These are phyloP conservation scores for Alethe diademata DNA, from an alignment of 2,113 vertebrate genomes.

Conservation along the genomic window DNA sequence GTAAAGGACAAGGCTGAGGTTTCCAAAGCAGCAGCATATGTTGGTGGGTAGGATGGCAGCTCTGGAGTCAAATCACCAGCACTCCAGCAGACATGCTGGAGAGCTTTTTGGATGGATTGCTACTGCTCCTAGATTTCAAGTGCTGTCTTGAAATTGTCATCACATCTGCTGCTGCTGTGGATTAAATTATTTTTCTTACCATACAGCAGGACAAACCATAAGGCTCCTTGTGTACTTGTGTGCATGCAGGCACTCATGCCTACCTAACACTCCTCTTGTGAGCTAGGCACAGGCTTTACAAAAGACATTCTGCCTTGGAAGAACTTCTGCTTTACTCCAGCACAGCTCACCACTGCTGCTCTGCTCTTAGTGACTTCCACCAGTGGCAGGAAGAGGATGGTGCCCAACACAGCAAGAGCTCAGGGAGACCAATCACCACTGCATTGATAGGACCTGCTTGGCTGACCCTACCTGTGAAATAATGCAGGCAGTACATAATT, in stretches of 20 bases:
- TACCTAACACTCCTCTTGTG: neutral
- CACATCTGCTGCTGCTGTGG: neutral
- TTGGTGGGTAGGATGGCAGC: neutral
- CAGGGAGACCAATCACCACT: fast-evolving
- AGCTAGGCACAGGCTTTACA: neutral
- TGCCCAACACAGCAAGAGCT: neutral
- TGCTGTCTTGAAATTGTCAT: neutral
- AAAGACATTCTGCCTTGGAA: neutral
- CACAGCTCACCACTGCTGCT: neutral
- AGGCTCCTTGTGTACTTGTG: neutral
- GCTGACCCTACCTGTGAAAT: neutral
- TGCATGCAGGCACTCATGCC: neutral
- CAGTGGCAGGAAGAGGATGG: neutral
- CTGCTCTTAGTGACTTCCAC: neutral
- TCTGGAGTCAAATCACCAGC: neutral
- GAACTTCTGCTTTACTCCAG: neutral
- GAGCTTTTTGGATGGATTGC: neutral
- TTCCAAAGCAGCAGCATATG: neutral
- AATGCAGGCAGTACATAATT: fast-evolving
- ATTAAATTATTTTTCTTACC: neutral
- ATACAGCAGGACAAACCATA: fast-evolving
- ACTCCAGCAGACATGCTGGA: neutral
- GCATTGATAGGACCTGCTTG: neutral
- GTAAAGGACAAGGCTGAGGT: neutral
- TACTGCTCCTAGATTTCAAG: neutral